phyloP scores from a whole-genome alignment of 2,113 vertebrate genomes.

The Mormyrus lacerda region DNA sequence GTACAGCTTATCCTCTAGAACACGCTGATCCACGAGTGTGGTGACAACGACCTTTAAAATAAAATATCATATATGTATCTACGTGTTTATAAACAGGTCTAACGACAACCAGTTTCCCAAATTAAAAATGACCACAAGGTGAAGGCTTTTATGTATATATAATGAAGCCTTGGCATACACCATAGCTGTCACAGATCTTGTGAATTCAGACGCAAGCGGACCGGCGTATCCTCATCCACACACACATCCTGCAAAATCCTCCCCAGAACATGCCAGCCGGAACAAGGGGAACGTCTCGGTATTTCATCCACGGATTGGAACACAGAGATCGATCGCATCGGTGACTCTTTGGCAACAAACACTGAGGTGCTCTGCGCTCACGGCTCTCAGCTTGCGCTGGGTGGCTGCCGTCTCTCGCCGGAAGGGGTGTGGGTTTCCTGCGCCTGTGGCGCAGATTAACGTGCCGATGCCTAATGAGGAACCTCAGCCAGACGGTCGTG shows the following conservation, averaged over 20 bases:
- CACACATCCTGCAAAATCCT: not conserved
- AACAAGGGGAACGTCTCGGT: not conserved
- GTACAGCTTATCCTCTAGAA: not conserved
- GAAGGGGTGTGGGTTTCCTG: not conserved
- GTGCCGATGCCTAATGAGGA: not conserved
- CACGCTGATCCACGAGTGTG: conserved; percentile 26
- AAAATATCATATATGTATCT: not conserved
- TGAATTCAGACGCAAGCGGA: not conserved
- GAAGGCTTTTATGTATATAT: conserved; percentile 66
- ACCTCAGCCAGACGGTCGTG: not conserved
- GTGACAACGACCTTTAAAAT: conserved; percentile 17
- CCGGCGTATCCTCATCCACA: not conserved
- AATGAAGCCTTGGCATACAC: conserved; percentile 43
- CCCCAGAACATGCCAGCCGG: not conserved
- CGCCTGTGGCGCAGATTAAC: not conserved
- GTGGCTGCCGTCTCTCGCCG: not conserved
- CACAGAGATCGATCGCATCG: not conserved
- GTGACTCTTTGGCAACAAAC: conserved; percentile 68
- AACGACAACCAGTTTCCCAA: conserved; percentile 32
- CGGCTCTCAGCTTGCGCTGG: not conserved
- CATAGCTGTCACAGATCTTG: conserved; percentile 1
- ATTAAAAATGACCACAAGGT: conserved; percentile 16
- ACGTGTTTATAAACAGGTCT: conserved; percentile 39
- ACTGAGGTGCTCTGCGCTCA: not conserved
- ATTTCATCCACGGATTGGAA: not conserved